phyloP scores from a whole-genome alignment of 2,888 invertebrate species.

The Hirudinaria manillensis region DNA sequence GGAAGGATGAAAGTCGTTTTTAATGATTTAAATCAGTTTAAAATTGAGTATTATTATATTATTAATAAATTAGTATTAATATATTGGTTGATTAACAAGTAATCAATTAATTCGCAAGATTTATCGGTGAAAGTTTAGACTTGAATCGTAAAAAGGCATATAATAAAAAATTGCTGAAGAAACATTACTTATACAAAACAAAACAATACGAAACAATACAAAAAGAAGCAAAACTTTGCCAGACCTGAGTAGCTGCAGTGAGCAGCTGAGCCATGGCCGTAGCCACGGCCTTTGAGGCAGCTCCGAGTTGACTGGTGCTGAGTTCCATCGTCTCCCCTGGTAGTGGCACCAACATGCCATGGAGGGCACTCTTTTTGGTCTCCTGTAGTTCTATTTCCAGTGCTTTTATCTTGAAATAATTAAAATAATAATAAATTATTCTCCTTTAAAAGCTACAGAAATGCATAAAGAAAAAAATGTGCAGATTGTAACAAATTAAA shows the following conservation, averaged over 20 bases:
- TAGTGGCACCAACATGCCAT: conserved; percentile 69
- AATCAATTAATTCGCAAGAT: neutral
- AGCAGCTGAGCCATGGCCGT: conserved; percentile 77
- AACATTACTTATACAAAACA: too few relatives aligned
- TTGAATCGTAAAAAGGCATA: neutral
- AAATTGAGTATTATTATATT: neutral
- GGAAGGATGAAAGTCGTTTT: neutral
- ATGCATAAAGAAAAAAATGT: too few relatives aligned
- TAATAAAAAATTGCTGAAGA: neutral
- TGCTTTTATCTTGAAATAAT: conserved; percentile 54
- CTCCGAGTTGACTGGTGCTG: conserved; percentile 53
- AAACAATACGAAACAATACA: neutral
- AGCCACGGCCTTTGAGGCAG: conserved; percentile 70
- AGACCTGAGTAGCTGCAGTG: conserved; percentile 70
- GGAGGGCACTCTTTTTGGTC: conserved; percentile 69
- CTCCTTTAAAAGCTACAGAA: too few relatives aligned
- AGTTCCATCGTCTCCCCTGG: conserved; percentile 73
- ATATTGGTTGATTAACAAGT: neutral
- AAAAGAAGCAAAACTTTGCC: neutral
- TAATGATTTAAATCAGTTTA: neutral
- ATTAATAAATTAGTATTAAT: too few relatives aligned
- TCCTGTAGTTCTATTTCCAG: conserved; percentile 76
- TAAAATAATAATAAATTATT: neutral
- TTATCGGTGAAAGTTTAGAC: neutral
- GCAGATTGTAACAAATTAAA: neutral